These are phyloP conservation scores for Sarcoramphus papa DNA, from an alignment of 2,797 vertebrate genomes.

Conservation along the genomic window DNA sequence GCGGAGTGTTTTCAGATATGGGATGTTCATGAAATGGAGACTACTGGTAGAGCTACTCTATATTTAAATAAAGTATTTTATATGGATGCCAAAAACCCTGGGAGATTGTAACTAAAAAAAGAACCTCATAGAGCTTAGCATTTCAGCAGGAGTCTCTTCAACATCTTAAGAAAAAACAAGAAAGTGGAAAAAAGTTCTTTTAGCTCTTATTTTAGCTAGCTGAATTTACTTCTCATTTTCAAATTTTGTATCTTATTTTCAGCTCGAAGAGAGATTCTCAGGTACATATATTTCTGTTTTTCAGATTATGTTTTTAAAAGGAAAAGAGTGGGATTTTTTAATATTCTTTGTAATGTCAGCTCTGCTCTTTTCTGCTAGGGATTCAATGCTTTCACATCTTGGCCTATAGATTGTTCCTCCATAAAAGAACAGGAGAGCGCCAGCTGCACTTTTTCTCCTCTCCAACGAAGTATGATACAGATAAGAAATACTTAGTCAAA, in stretches of 20 bases:
- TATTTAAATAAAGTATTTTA: not conserved
- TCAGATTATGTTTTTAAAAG: not conserved
- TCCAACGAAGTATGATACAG: not conserved
- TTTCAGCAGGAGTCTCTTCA: not conserved
- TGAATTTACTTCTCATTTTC: not conserved
- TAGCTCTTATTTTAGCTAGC: not conserved
- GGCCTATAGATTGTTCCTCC: not conserved
- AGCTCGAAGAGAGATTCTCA: not conserved
- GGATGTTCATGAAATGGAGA: not conserved
- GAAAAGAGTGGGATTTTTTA: not conserved
- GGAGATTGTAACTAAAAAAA: not conserved
- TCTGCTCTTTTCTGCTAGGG: not conserved
- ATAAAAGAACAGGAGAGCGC: not conserved
- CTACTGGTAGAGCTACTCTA: not conserved
- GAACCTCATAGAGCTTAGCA: fast-evolving
- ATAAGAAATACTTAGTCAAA: not conserved
- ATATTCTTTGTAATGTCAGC: not conserved
- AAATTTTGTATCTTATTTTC: not conserved
- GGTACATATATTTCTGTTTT: not conserved
- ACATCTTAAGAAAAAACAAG: not conserved
- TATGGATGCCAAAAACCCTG: not conserved
- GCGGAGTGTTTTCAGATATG: not conserved
- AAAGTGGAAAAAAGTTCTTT: not conserved
- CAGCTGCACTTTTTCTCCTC: not conserved
- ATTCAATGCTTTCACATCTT: not conserved